Evolutionary conservation across 2,888 invertebrate genomes (phyloP).

Genomic region (Hipparchia semele): DNA sequence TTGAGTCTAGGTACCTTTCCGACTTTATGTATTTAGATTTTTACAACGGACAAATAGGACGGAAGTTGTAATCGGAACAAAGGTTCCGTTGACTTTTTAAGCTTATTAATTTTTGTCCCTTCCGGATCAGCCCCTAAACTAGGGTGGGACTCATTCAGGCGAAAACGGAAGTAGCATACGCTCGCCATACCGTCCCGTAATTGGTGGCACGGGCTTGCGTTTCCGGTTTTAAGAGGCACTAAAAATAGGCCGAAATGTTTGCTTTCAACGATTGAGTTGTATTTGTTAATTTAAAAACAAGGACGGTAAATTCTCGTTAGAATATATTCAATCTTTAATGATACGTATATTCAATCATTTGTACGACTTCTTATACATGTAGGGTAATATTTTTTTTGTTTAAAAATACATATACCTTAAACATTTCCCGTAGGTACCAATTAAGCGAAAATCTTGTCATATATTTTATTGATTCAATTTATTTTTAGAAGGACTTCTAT

Average conservation of each 20-base stretch:
- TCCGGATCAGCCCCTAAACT: constrained; percentile 73
- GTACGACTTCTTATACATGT: no score
- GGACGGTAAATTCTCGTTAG: constrained; percentile 13
- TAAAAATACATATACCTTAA: no score
- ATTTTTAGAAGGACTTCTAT: no score
- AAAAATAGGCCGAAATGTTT: constrained; percentile 46
- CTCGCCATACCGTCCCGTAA: constrained; percentile 71
- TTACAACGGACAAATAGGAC: constrained; percentile 49
- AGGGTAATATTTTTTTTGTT: no score
- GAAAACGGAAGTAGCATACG: constrained; percentile 80
- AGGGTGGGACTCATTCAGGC: constrained; percentile 69
- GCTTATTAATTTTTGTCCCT: constrained; percentile 74
- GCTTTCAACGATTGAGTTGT: constrained; percentile 16
- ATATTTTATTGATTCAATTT: no score
- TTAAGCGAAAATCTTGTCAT: no score
- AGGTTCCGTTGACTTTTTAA: constrained; percentile 69
- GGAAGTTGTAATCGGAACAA: constrained; percentile 68
- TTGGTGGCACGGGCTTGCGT: constrained; percentile 74
- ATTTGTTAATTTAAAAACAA: constrained; percentile 16
- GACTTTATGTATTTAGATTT: constrained; percentile 35
- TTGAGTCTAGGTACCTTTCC: constrained; percentile 25
- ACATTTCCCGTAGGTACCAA: no score
- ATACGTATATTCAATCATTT: no score
- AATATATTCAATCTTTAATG: background rate
- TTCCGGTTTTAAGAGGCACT: constrained; percentile 65